Evolutionary conservation across 2,113 vertebrate species (phyloP).

Genomic region (Carettochelys insculpta): DNA sequence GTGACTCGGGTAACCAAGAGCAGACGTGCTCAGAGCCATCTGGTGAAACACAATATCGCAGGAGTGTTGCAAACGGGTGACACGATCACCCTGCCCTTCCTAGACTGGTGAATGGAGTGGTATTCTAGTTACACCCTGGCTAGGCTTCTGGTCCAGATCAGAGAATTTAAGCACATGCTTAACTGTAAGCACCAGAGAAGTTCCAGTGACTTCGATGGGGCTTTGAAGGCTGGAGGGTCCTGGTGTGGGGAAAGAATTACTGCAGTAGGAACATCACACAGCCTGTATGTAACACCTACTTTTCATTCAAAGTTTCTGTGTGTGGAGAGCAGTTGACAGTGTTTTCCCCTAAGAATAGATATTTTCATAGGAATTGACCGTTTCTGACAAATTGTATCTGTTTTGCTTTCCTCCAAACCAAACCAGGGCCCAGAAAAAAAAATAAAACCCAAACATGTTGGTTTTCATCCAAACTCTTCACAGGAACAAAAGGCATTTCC

Average conservation of each 20-base stretch:
- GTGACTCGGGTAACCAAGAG: too few species aligned
- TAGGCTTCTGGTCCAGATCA: not conserved
- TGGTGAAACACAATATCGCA: not conserved
- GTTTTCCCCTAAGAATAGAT: not conserved
- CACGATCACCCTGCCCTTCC: not conserved
- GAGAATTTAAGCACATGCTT: not conserved
- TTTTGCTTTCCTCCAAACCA: not conserved
- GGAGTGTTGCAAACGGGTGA: not conserved
- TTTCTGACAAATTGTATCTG: too few species aligned
- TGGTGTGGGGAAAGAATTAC: not conserved
- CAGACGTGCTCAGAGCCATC: not conserved
- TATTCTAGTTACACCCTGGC: not conserved
- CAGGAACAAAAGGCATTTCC: not conserved
- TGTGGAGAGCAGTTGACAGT: not conserved
- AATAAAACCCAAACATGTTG: not conserved
- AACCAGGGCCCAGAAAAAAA: not conserved
- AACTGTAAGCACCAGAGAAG: not conserved
- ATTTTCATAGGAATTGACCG: not conserved
- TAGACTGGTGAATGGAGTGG: not conserved
- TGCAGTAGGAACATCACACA: not conserved
- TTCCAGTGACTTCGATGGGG: not conserved
- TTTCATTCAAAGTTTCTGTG: not conserved
- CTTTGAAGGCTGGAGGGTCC: not conserved
- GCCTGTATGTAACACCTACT: not conserved
- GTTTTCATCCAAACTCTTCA: not conserved